Conservation (phyloP, 2,797 vertebrate species). For the Aplochiton taeniatus region DNA sequence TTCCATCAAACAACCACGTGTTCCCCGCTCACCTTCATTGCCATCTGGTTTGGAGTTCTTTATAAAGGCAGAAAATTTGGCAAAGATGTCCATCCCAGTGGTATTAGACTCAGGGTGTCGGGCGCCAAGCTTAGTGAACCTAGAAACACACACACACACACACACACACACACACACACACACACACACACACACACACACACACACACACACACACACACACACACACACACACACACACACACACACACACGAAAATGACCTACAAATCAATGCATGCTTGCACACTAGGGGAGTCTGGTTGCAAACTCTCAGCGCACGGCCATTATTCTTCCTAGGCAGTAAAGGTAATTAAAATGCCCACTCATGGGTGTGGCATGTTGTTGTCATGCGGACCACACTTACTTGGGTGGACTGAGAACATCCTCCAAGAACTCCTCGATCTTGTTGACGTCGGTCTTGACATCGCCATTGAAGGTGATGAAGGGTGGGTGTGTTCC, state of each 20-base stretch:
- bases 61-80: slow-evolving; percentile 97
- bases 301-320: neutral
- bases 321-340: neutral
- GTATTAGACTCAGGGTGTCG: slow-evolving; percentile 97
- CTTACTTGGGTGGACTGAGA: slow-evolving; percentile 95
- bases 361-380: neutral
- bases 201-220: neutral
- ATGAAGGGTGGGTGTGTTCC: slow-evolving; percentile 98
- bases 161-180: slow-evolving; percentile 20
- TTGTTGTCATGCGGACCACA: slow-evolving; percentile 17
- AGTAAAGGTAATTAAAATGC: slow-evolving; percentile 1
- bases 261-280: neutral
- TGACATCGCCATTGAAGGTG: slow-evolving; percentile 96
- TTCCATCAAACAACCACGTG: neutral
- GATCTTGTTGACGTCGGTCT: slow-evolving; percentile 98
- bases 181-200: neutral
- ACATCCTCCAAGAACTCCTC: slow-evolving; percentile 98
- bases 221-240: neutral
- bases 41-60: slow-evolving; percentile 96
- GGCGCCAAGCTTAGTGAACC: slow-evolving; percentile 90
- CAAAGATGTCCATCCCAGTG: slow-evolving; percentile 98
- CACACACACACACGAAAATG: neutral
- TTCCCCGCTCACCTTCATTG: slow-evolving; percentile 87
- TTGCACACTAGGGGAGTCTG: no score
- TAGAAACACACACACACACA: slow-evolving; percentile 53